Conservation (phyloP, 64 coral and sea anemone genomes). For the Actinia tenebrosa region DNA sequence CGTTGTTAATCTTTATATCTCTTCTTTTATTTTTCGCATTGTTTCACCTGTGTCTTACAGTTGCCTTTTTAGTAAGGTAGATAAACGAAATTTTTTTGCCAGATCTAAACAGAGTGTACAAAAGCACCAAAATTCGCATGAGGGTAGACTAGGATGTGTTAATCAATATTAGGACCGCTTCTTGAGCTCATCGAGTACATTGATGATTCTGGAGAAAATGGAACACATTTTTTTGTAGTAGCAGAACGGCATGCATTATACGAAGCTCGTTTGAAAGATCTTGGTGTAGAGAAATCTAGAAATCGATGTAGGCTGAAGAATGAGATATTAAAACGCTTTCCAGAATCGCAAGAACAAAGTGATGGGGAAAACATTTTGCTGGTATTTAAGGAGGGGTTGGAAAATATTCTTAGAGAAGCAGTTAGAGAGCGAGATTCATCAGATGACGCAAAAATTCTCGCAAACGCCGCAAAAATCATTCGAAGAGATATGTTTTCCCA, state of each 20-base stretch:
- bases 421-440: conserved; percentile 32
- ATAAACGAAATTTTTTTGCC: neutral
- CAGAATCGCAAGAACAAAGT: conserved; percentile 47
- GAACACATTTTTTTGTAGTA: too few species aligned
- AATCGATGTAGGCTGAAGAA: conserved; percentile 32
- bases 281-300: too few species aligned
- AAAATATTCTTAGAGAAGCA: conserved; percentile 21
- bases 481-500: conserved; percentile 60
- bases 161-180: neutral
- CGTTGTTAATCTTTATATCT: too few species aligned
- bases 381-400: conserved; percentile 33
- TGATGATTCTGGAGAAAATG: too few species aligned
- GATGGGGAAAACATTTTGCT: conserved; percentile 42
- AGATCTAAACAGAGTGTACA: neutral
- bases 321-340: conserved; percentile 30
- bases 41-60: too few species aligned
- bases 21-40: too few species aligned
- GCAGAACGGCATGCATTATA: too few species aligned
- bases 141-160: neutral
- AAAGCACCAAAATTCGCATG: neutral
- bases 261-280: too few species aligned
- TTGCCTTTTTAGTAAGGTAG: neutral
- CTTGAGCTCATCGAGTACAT: too few species aligned
- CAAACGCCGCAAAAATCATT: conserved; percentile 52
- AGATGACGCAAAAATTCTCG: conserved; percentile 46